A percentile compares a stretch with the other conserved stretches of the same genome.
These are phyloP conservation scores for Lasius fuliginosus DNA, from an alignment of 2,888 invertebrate genomes.

Conservation along the genomic window DNA sequence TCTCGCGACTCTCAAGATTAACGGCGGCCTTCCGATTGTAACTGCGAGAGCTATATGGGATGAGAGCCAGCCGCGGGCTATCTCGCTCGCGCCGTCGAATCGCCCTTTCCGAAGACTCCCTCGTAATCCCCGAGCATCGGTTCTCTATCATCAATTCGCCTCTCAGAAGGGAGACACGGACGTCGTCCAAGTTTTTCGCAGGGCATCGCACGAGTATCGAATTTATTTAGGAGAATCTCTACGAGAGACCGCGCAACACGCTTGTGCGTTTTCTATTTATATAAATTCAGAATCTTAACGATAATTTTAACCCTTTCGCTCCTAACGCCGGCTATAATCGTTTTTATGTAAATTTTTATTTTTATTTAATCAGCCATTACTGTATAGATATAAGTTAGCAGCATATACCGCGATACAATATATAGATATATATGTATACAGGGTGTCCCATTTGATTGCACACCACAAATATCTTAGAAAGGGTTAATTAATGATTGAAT, in stretches of 20 bases:
- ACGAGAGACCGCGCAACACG: not conserved
- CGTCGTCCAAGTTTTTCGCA: not conserved
- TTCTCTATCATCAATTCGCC: not conserved
- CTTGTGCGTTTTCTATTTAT: not conserved
- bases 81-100: slow-evolving; percentile 19
- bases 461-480: too few species aligned
- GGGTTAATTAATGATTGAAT: too few species aligned
- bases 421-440: not conserved
- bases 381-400: too few species aligned
- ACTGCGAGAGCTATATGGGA: slow-evolving; percentile 37
- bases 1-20: slow-evolving; percentile 62
- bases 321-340: too few species aligned
- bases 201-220: not conserved
- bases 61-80: not conserved
- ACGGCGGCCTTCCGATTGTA: slow-evolving; percentile 63
- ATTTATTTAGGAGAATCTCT: not conserved
- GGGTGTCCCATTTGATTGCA: too few species aligned
- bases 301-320: too few species aligned
- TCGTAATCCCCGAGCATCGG: slow-evolving; percentile 33
- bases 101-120: slow-evolving; percentile 18
- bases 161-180: not conserved
- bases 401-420: too few species aligned
- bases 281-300: not conserved
- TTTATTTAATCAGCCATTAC: too few species aligned
- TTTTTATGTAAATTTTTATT: too few species aligned